Base-by-base conservation (phyloP, 2,888 invertebrate species). In the Lasioglossum oenotherae region DNA sequence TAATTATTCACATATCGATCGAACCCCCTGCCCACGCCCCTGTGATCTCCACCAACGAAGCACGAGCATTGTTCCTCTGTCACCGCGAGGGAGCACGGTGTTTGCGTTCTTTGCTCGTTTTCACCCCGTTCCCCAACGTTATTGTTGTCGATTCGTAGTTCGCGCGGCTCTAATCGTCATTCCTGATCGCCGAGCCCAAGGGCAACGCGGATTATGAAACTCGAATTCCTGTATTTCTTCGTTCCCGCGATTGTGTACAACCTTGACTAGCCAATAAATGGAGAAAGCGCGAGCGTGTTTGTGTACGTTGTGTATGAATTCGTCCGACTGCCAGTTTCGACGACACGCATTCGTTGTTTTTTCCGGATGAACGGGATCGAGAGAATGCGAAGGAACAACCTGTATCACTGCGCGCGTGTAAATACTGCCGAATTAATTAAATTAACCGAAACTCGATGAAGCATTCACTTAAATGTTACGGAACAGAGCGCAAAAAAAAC, bases 381-480 rank as follows among this genome's bases (percentile, higher is more conserved):
- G 71, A 27, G 60, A 53, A 75, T 41, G 78, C 35, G 31, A 71
- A 27, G 19, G 49, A 72, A 44, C 53, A 27, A 72, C n/a, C 69
- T 73, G 64, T 16, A 64, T 31, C 57, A n/a, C 44, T 72, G 76
- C 46, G 71, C 67, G 74, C 74, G 81, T 89, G 91, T 90, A 90
- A 89, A 90, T 90, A 90, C 79, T 77, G 84, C 80, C 84, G 82
- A 84, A 85, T 89, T 85, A 89, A 77, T 87, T 84, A 76, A 73
- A 89, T 89, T 82, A 81, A 77, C 81, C 84, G 81, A 75, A 75
- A 60, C 84, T 85, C 89, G 89, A 85, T 80, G 83, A 78, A 83
- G 80, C 72, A 75, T 77, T 49, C 82, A 67, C 67, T 79, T 85
- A 72, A 78, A 57, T 77, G 76, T 81, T 88, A 87, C 74, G 67